Percentiles rank a stretch among this genome's conserved stretches.
Evolutionary conservation across 2,888 invertebrate species (phyloP).

Genomic region (Antitype chi): DNA sequence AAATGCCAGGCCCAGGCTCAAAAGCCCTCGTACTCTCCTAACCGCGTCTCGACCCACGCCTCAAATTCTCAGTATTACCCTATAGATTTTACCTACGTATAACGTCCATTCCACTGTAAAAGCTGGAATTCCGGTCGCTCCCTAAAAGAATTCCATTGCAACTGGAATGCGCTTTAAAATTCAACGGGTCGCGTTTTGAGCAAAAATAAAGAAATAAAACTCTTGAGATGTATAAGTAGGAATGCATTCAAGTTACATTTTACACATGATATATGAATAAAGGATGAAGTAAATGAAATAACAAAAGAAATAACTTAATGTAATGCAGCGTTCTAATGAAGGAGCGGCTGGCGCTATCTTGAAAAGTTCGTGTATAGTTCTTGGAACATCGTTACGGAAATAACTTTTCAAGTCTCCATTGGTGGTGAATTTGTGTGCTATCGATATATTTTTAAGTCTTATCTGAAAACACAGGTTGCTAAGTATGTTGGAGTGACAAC

Average conservation of each 20-base stretch:
- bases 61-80: conserved; percentile 49
- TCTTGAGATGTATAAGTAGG: conserved; percentile 23
- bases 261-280: neutral
- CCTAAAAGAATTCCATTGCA: conserved; percentile 63
- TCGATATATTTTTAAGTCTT: neutral
- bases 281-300: neutral
- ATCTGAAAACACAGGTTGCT: neutral
- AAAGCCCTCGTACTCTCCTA: neutral
- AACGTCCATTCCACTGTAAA: conserved; percentile 47
- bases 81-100: conserved; percentile 51
- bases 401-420: neutral
- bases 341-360: neutral
- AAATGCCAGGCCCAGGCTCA: neutral
- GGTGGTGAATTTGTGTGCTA: neutral
- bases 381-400: neutral
- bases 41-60: conserved; percentile 18
- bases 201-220: conserved; percentile 54
- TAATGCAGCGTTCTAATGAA: neutral
- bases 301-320: neutral
- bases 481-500: neutral
- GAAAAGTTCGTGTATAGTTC: neutral
- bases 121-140: conserved; percentile 51
- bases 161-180: conserved; percentile 60
- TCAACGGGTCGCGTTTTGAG: conserved; percentile 44
- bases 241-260: conserved; percentile 4